These are phyloP conservation scores for Proisotoma minuta DNA, from an alignment of 2,888 invertebrate genomes.

Conservation along the genomic window DNA sequence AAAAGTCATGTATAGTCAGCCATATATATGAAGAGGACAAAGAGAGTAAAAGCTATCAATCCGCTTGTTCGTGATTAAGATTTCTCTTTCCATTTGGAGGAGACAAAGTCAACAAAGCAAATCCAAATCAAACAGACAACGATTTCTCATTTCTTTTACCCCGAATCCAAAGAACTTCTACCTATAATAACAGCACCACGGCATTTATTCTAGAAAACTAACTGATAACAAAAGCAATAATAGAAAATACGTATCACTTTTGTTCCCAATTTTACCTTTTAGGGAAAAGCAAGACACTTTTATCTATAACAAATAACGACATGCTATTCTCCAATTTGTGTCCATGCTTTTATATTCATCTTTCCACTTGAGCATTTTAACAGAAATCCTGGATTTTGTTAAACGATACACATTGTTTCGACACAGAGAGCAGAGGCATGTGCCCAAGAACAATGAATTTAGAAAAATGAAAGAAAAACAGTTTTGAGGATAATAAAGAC, in stretches of 20 bases:
- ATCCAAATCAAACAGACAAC: constrained; percentile 2
- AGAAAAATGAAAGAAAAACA: too few relatives aligned
- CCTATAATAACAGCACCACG: too few relatives aligned
- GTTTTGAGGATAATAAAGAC: too few relatives aligned
- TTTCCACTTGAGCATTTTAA: too few relatives aligned
- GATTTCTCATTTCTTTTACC: constrained; percentile 5
- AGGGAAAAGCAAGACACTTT: constrained; percentile 2
- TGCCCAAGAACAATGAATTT: too few relatives aligned
- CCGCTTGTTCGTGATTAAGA: not conserved
- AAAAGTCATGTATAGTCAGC: not conserved
- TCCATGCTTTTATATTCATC: not conserved
- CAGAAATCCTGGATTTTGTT: too few relatives aligned
- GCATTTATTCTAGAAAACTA: not conserved
- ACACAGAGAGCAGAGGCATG: too few relatives aligned
- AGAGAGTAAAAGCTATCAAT: not conserved
- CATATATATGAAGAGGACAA: not conserved
- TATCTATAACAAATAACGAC: not conserved
- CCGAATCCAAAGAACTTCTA: not conserved
- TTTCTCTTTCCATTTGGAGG: constrained; percentile 1
- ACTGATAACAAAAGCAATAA: constrained; percentile 6
- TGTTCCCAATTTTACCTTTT: not conserved
- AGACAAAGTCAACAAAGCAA: constrained; percentile 6
- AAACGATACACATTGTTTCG: too few relatives aligned
- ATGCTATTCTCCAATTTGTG: not conserved
- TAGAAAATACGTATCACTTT: constrained; percentile 1